Evolutionary conservation across 2,113 vertebrate species (phyloP), one percentile per base, ranked within the genome.

Genomic region (Helogale parvula): DNA sequence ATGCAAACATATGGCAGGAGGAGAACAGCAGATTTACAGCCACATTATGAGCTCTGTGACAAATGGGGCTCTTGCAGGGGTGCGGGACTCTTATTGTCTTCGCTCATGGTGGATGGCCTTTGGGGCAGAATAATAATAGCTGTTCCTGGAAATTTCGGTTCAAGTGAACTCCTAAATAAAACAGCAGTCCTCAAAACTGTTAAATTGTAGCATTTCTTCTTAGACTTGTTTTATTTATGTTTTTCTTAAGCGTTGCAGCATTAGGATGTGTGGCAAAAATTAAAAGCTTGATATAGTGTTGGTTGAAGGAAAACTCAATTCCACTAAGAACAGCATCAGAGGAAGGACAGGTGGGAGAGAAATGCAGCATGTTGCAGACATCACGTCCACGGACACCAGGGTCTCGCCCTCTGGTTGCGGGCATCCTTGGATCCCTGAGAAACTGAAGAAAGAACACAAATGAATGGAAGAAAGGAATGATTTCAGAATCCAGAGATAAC

Each of bases 371-470:
- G n/a, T 45, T 4, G 0, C 0, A 3, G 52, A 66, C 0, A 1
- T 41, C 1, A 31, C 2, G 4, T 5, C 68, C 38, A 3, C 0
- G 0, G 3, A 8, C 1, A 12, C 0, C 0, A 0, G 1, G 21
- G 16, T 0, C 3, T 14, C 17, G 31, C 5, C 33, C 14, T 17
- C 5, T 9, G 7, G 15, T 3, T 11, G 5, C 60, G 21, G 35
- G 21, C 2, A 0, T 7, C 29, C 60, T 52, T 23, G 54, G 52
- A 23, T 47, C 27, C 45, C 72, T 25, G 31, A 50, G 35, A 25
- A 93, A 6, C 1, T 11, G 38, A 76, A 17, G 74, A 23, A 41
- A 15, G 17, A 71, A 33, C 25, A 57, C 3, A 11, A 45, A 15
- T 21, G 16, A 60, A 25, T 5, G 12, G 47, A 52, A 11, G 13